A percentile compares a stretch with the other conserved stretches of the same genome.
Conservation (phyloP, 2,888 invertebrate genomes). For the Eurytoma californica region DNA sequence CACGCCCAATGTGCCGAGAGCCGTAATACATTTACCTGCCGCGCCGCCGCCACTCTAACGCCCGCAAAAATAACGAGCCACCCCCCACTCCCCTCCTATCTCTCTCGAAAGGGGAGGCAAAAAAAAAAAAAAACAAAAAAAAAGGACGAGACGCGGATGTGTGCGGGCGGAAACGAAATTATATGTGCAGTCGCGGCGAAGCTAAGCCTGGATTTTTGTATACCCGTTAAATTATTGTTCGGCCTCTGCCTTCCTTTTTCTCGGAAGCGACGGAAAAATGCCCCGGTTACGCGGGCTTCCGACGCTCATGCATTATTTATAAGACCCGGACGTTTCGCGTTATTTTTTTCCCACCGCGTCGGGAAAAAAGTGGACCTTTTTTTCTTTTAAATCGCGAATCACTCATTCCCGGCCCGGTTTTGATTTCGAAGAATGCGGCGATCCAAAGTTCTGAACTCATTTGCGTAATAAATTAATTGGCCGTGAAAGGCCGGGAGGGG, state of each 20-base stretch:
- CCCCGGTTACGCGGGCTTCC: too few species aligned
- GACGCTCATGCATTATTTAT: slow-evolving; percentile 30
- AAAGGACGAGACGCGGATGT: too few species aligned
- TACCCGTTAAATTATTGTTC: slow-evolving; percentile 28
- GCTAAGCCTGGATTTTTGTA: slow-evolving; percentile 32
- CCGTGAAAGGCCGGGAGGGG: neutral
- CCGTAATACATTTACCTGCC: slow-evolving; percentile 54
- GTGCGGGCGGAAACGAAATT: slow-evolving; percentile 28
- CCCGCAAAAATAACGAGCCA: slow-evolving; percentile 42
- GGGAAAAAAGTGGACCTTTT: too few species aligned
- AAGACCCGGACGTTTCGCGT: slow-evolving; percentile 1
- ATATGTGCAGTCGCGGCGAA: slow-evolving; percentile 10
- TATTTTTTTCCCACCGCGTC: neutral
- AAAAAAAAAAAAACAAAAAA: slow-evolving; percentile 24
- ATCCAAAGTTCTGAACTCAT: too few species aligned
- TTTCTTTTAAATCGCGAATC: neutral
- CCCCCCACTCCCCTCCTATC: neutral
- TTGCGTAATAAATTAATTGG: neutral
- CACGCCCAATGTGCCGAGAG: slow-evolving; percentile 51
- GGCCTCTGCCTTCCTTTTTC: slow-evolving; percentile 2
- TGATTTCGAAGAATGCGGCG: neutral
- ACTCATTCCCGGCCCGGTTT: neutral
- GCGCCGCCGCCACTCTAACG: slow-evolving; percentile 8
- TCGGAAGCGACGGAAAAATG: slow-evolving; percentile 5
- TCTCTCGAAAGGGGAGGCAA: neutral